phyloP scores from a whole-genome alignment of 2,888 invertebrate species.

The Zygaena filipendulae region DNA sequence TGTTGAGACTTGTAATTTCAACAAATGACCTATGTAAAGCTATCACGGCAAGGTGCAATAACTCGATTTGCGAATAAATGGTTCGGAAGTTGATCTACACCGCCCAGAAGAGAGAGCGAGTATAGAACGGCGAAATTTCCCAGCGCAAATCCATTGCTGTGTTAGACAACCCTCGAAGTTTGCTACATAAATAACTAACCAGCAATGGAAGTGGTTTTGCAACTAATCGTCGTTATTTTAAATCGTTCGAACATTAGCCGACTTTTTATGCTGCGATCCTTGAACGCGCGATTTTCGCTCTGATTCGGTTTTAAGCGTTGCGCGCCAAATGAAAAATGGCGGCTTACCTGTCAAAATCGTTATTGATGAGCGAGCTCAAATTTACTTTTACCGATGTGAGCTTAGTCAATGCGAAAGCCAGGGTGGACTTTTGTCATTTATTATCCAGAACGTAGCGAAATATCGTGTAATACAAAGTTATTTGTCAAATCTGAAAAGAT shows the following conservation, averaged over 20 bases:
- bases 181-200: conserved; percentile 5
- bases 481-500: no score
- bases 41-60: conserved; percentile 58
- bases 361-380: conserved; percentile 52
- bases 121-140: conserved; percentile 36
- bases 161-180: conserved; percentile 18
- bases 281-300: conserved; percentile 38
- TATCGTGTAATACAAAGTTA: neutral
- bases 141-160: conserved; percentile 41
- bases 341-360: conserved; percentile 56
- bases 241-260: conserved; percentile 24
- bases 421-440: conserved; percentile 17
- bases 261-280: conserved; percentile 48
- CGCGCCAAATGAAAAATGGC: conserved; percentile 53
- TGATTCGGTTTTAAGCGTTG: conserved; percentile 38
- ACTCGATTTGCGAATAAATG: conserved; percentile 64
- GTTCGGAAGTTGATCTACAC: conserved; percentile 60
- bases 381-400: conserved; percentile 49
- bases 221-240: conserved; percentile 5
- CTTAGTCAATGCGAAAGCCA: conserved; percentile 33
- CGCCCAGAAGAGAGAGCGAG: conserved; percentile 25
- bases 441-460: conserved; percentile 1
- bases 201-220: conserved; percentile 9
- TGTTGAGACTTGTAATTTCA: conserved; percentile 51
- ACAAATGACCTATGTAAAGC: conserved; percentile 57